Evolutionary conservation across 2,888 invertebrate species (phyloP), one percentile per base, ranked within the genome.

Genomic region (Itoplectis maculator): DNA sequence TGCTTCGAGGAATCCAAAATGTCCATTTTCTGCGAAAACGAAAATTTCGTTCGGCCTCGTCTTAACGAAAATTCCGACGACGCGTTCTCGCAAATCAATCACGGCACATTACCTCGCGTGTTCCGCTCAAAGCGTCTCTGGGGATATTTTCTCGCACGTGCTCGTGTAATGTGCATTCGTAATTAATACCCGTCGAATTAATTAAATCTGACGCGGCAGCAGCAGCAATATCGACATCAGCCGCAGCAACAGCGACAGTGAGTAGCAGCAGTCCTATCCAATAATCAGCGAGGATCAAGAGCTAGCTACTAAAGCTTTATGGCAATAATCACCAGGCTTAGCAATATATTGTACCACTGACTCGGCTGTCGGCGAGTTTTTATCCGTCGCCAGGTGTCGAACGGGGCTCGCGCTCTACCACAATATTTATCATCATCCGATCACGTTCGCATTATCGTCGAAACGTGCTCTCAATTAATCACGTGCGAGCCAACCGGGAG

Each of bases 391-490:
- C n/a, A 75, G 65, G 54, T 75, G 70, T 70, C 70, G 35, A 6
- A 18, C 18, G 40, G 5, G 29, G 8, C 8, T 15, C 51, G 70
- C 59, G 79, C 66, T 42, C 66, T 59, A 56, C 15, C 72, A 54
- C 37, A 59, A 72, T 76, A 76, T 79, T 76, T 72, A 82, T 82
- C 72, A 79, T 45, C 72, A 23, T 29, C 15, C 74, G 70, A 82
- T 79, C 82, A 79, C 82, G 82, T 40, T 74, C 65, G 72, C 61
- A 51, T 65, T 79, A 79, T 70, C 66, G 49, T 45, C 51, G 20
- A 79, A 82, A 79, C 79, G 75, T 75, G 70, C 59, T 66, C 37
- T 63, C 51, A 20, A 9, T 61, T n/a, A 76, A 79, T 79, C 82
- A 79, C 79, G 79, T 76, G 82, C 61, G 65, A 61, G 20, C 3